Conservation (phyloP, 92 coral and sea anemone genomes). For the Porites cylindrica region DNA sequence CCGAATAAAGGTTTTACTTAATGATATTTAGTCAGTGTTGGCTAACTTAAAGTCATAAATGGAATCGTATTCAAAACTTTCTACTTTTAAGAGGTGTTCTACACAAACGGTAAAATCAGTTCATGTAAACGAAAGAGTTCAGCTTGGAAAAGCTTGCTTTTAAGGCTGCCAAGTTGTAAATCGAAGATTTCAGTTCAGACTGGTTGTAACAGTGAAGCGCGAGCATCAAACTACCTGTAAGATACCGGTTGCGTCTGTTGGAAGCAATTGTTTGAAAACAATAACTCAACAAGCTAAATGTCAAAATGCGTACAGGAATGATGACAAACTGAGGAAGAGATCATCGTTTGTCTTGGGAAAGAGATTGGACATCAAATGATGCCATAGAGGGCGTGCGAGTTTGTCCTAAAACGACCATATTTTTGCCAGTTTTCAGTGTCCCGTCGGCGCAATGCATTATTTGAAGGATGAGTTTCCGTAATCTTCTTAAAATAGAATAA, state of each 20-base stretch:
- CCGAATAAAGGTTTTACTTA: no score
- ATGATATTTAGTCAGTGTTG: no score
- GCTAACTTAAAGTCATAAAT: no score
- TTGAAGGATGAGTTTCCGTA: not conserved
- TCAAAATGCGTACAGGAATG: not conserved
- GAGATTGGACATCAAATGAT: not conserved
- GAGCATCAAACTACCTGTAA: slow-evolving; percentile 19
- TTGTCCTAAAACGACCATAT: not conserved
- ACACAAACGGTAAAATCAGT: no score
- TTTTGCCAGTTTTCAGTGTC: not conserved
- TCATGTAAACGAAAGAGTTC: no score
- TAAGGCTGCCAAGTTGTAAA: no score
- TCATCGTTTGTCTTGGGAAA: not conserved
- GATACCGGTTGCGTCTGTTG: slow-evolving; percentile 20
- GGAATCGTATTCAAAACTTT: not conserved
- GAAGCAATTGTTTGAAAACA: slow-evolving; percentile 4
- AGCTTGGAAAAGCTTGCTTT: not conserved
- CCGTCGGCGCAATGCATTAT: not conserved
- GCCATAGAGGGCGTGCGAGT: not conserved
- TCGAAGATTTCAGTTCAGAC: not conserved
- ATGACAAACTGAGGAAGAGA: not conserved
- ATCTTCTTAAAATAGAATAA: slow-evolving; percentile 39
- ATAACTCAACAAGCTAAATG: not conserved
- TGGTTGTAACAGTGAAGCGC: not conserved
- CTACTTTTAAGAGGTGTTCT: not conserved